A percentile compares a stretch with the other conserved stretches of the same genome.
Evolutionary conservation across 2,888 invertebrate genomes (phyloP).

Genomic region (Agrotis ipsilon): DNA sequence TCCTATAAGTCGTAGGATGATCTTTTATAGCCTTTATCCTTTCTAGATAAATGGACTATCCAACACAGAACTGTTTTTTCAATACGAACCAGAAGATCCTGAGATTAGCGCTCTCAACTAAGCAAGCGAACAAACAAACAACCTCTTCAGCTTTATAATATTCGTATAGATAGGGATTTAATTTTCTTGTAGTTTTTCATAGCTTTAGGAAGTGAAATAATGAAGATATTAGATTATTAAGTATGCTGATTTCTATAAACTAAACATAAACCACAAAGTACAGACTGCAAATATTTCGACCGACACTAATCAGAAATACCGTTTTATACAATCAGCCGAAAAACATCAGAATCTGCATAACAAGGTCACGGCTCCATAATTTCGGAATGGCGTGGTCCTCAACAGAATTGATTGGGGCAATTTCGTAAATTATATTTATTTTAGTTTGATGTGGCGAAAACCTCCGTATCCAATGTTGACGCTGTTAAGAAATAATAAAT

Average conservation of each 20-base stretch:
- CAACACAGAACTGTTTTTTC: too few species aligned
- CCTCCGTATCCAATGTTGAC: slow-evolving; percentile 38
- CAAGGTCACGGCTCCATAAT: slow-evolving; percentile 69
- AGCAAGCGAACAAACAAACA: too few species aligned
- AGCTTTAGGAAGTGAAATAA: too few species aligned
- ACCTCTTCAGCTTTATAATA: too few species aligned
- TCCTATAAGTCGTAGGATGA: too few species aligned
- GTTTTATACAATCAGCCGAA: slow-evolving; percentile 16
- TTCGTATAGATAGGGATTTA: too few species aligned
- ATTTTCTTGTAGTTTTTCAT: too few species aligned
- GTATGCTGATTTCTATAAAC: slow-evolving; percentile 2
- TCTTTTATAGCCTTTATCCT: too few species aligned
- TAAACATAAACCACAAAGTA: not conserved
- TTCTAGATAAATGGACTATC: too few species aligned
- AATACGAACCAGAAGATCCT: too few species aligned
- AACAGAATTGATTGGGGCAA: slow-evolving; percentile 78
- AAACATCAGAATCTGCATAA: slow-evolving; percentile 64
- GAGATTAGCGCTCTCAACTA: too few species aligned
- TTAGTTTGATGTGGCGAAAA: slow-evolving; percentile 64
- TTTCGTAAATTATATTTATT: slow-evolving; percentile 79
- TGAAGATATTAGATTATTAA: too few species aligned
- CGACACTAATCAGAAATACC: slow-evolving; percentile 13
- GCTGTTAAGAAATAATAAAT: slow-evolving; percentile 26
- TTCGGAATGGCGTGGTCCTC: slow-evolving; percentile 81
- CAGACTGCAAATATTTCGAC: slow-evolving; percentile 12